Evolutionary conservation across 2,888 invertebrate genomes (phyloP).

Genomic region (Labia minor): DNA sequence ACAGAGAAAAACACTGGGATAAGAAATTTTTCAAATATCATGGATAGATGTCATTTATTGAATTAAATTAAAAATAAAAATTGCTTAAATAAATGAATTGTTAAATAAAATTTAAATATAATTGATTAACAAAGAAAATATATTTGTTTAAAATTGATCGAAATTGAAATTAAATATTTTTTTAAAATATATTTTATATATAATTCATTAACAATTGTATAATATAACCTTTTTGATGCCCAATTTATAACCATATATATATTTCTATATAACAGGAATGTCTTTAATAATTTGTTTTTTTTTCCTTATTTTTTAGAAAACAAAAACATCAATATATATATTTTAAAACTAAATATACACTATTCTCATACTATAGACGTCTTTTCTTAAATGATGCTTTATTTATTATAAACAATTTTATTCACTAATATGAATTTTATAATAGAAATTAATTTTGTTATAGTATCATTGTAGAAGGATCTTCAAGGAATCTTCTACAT

Average conservation of each 20-base stretch:
- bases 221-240: no score
- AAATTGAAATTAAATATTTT: no score
- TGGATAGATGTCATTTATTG: no score
- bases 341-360: background rate
- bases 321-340: background rate
- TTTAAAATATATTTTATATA: no score
- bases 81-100: background rate
- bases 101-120: background rate
- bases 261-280: background rate
- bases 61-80: background rate
- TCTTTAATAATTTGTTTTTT: background rate
- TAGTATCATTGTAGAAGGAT: constrained; percentile 87
- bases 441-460: constrained; percentile 43
- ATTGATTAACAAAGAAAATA: background rate
- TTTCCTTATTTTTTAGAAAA: background rate
- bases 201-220: no score
- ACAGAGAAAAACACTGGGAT: background rate
- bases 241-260: no score
- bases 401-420: background rate
- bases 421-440: background rate
- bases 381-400: no score
- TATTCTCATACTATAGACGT: no score
- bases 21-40: background rate
- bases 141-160: no score
- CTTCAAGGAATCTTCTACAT: constrained; percentile 79